phyloP scores from a whole-genome alignment of 2,113 vertebrate species.

The Heterotis niloticus region DNA sequence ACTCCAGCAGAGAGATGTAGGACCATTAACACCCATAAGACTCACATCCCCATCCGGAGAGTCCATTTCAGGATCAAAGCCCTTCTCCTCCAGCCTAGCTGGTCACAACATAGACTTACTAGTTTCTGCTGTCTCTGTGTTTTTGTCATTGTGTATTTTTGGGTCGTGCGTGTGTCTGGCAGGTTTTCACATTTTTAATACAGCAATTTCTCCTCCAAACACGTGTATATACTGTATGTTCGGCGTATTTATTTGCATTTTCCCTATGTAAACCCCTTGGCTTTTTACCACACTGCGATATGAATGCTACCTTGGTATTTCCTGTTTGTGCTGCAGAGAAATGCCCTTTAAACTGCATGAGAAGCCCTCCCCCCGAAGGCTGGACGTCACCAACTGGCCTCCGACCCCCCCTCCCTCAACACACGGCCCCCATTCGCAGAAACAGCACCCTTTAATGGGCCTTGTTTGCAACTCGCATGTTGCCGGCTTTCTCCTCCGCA shows the following conservation, averaged over 20 bases:
- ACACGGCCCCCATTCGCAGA: background rate
- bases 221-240: background rate
- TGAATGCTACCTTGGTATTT: constrained; percentile 49
- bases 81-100: background rate
- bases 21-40: background rate
- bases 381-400: constrained; percentile 12
- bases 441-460: background rate
- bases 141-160: background rate
- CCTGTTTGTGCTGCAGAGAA: constrained; percentile 45
- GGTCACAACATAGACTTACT: background rate
- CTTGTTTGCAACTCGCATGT: background rate
- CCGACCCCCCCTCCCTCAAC: constrained; percentile 28
- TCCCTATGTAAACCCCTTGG: background rate
- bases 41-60: background rate
- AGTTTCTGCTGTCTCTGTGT: background rate
- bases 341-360: constrained; percentile 45
- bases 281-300: constrained; percentile 25
- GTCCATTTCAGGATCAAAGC: background rate
- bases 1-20: background rate
- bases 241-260: background rate
- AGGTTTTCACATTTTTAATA: background rate
- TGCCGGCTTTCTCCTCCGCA: background rate
- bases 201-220: background rate
- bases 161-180: background rate
- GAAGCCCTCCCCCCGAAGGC: constrained; percentile 36